Base-by-base conservation (phyloP, 2,797 vertebrate genomes). In the Gobionotothen gibberifrons region DNA sequence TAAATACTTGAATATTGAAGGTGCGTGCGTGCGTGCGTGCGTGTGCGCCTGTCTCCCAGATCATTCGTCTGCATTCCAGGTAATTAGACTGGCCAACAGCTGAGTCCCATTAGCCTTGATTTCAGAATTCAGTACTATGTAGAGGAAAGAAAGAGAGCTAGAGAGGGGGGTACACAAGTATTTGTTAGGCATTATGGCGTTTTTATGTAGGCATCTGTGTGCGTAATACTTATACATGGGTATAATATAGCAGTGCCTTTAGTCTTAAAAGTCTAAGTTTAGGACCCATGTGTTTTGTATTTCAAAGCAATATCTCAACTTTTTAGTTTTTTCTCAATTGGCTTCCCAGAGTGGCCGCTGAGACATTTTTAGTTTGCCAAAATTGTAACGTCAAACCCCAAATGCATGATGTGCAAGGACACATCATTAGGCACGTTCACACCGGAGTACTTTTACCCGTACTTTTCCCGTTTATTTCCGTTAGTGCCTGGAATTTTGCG, bases 91-190 rank as follows among this genome's bases (percentile, higher is more conserved):
- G 85, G 85, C 87, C 89, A 91, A 88, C 93, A 94, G 93, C 90
- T 94, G 92, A 94, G 90, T 92, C 91, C 85, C 91, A 93, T 95
- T 94, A 94, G 86, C 80, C 76, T 85, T 92, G 89, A 94, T 94
- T 93, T 90, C 83, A 90, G 85, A 84, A 91, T 91, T 85, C 85
- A 91, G 82, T 72, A 62, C 65, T 73, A 81, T 70, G 79, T 70
- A 58, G 69, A 70, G 54, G 54, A 54, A 49, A 66, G 56, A 29
- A 44, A 74, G 32, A 67, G 61, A 47, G 32, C 13, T 6, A 9
- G 15, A 46, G 66, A 57, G 39, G 47, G 26, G 55, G 51, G 54
- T 63, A 55, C 49, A 59, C 32, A 13, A 42, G 29, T 71, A 44
- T 54, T 72, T 70, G 69, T 59, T 54, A 53, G 58, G 63, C 56